A percentile compares a stretch with the other conserved stretches of the same genome.
phyloP scores from a whole-genome alignment of 1,140 invertebrate genomes.

The Bombus picipes region DNA sequence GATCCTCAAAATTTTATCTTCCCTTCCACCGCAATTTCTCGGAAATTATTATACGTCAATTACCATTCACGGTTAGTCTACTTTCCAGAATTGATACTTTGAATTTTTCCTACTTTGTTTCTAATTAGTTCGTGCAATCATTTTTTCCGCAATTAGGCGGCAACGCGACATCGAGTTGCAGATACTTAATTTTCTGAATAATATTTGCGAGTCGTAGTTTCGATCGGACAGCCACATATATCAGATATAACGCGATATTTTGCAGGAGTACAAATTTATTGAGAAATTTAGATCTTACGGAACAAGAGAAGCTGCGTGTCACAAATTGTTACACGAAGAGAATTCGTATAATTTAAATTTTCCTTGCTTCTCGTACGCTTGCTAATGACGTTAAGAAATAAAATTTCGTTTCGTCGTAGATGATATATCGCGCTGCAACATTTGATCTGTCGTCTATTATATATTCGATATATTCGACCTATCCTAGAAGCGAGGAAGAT shows the following conservation, averaged over 20 bases:
- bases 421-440: too few species aligned
- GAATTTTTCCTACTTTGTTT: neutral
- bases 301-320: neutral
- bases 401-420: too few species aligned
- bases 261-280: too few species aligned
- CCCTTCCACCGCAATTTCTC: neutral
- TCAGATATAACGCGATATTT: neutral
- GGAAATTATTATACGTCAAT: neutral
- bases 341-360: neutral
- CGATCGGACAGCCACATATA: too few species aligned
- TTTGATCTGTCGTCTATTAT: too few species aligned
- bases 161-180: too few species aligned
- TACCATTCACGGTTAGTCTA: neutral
- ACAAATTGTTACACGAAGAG: neutral
- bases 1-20: neutral
- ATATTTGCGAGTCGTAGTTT: too few species aligned
- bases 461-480: neutral
- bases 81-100: neutral
- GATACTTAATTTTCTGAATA: neutral
- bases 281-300: neutral
- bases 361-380: too few species aligned
- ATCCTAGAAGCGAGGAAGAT: neutral
- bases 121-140: neutral
- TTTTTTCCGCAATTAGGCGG: too few species aligned
- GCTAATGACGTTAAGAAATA: too few species aligned